Base-by-base conservation (phyloP, 2,113 vertebrate species). In the Dicaeum eximium region DNA sequence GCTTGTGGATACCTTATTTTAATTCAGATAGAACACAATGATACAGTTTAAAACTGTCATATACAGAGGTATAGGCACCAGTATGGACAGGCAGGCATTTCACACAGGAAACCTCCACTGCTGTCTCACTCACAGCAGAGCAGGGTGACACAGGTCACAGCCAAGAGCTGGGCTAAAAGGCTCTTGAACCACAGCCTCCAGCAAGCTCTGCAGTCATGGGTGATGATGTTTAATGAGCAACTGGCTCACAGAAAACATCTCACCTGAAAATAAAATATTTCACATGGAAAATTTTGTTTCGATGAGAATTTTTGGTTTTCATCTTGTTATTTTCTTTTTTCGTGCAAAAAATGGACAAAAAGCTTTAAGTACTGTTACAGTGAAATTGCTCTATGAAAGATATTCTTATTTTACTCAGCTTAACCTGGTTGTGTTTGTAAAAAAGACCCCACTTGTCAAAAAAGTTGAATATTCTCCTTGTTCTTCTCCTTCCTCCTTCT, bases 11-110 rank as follows among this genome's bases (percentile, higher is more conserved):
- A 72, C 16, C 30, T 90, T 35, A 77, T 90, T 92, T 92, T 93
- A 93, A 88, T 94, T 96, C 86, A 93, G 82, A 88, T 92, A 66
- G 54, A 80, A 66, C 25, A 61, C 35, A 87, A 83, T 47, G 75
- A 90, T 83, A 70, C 4, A 44, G 54, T 70, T 70, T 58, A 66
- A 92, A 94, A 73, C 21, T 48, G 21, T 79, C 17, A 9, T 40
- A 37, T 40, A 23, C 6, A 69, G 40, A 85, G 24, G 48, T 48
- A 51, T 3, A 80, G 42, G 17, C n/a, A 90, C 9, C 18, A 90
- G 4, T 37, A 33, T 3, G 69, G 23, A 19, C 28, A 72, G 47
- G 22, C 19, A 84, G 31, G 50, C 23, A 73, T 35, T 72, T 72
- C 50, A 33, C 30, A 21, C 2, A 48, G 69, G 78, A 75, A 85